Conservation (phyloP, 2,113 vertebrate genomes). For the Phylloscopus whistleri region DNA sequence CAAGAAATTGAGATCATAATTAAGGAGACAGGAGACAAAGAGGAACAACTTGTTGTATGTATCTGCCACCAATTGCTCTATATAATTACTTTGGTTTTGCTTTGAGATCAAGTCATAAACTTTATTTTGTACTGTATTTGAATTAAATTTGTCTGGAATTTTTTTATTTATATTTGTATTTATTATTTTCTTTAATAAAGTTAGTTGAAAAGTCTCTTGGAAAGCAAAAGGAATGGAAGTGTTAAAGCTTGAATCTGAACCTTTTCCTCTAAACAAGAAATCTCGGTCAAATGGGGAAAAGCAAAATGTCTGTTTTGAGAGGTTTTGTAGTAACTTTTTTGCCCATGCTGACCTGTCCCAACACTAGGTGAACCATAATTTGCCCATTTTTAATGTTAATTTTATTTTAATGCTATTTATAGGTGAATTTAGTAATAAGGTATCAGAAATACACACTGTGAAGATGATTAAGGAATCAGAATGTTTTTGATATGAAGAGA, state of each 20-base stretch:
- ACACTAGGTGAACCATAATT: not conserved
- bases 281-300: not conserved
- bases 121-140: not conserved
- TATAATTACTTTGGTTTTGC: not conserved
- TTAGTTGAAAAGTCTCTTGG: not conserved
- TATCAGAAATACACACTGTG: not conserved
- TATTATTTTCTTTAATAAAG: not conserved
- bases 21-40: conserved; percentile 92
- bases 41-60: conserved; percentile 93
- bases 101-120: not conserved
- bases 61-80: not conserved
- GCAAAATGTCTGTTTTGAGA: not conserved
- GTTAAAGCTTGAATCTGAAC: not conserved
- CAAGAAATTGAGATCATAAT: conserved; percentile 99
- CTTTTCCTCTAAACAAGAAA: not conserved
- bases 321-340: not conserved
- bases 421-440: not conserved
- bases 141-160: not conserved
- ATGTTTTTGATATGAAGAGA: not conserved
- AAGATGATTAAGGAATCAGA: not conserved
- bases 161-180: not conserved
- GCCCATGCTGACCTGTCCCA: not conserved
- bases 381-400: not conserved
- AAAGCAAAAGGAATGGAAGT: not conserved
- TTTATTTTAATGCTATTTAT: not conserved